phyloP scores from a whole-genome alignment of 2,888 invertebrate genomes.

The Cremastinae sp. region DNA sequence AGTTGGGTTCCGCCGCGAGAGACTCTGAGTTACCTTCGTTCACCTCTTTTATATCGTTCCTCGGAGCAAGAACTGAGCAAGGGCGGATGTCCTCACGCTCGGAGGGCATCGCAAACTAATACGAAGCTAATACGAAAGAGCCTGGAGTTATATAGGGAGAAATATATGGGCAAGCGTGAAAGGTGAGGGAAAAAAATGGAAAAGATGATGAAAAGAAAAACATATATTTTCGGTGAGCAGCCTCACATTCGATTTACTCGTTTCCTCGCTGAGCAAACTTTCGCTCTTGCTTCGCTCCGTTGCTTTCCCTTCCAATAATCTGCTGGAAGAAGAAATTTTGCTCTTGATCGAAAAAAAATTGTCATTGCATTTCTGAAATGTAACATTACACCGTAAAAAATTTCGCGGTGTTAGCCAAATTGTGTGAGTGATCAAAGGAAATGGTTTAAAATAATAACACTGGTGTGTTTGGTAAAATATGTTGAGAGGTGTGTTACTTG shows the following conservation, averaged over 20 bases:
- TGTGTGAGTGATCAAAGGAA: no score
- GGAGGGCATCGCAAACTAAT: slow-evolving; percentile 36
- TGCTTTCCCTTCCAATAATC: background rate
- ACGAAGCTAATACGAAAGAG: slow-evolving; percentile 30
- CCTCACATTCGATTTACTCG: slow-evolving; percentile 46
- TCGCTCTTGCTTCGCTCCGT: background rate
- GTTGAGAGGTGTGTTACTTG: no score
- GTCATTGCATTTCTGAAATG: no score
- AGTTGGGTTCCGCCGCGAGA: slow-evolving; percentile 12
- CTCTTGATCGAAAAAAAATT: no score
- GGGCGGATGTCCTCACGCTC: slow-evolving; percentile 9
- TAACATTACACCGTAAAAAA: no score
- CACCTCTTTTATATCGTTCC: slow-evolving; percentile 38
- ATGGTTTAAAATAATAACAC: no score
- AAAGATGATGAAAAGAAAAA: slow-evolving; percentile 42
- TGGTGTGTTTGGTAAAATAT: no score
- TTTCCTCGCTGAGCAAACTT: slow-evolving; percentile 35
- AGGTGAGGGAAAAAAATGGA: slow-evolving; percentile 11
- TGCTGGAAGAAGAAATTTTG: background rate
- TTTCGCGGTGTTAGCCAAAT: no score
- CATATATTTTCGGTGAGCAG: slow-evolving; percentile 31
- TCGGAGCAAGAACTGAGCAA: background rate
- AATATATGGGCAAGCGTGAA: slow-evolving; percentile 24
- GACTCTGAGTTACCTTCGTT: slow-evolving; percentile 31
- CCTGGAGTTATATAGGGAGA: slow-evolving; percentile 2